phyloP scores from a whole-genome alignment of 2,797 vertebrate species.

The Limosa lapponica region DNA sequence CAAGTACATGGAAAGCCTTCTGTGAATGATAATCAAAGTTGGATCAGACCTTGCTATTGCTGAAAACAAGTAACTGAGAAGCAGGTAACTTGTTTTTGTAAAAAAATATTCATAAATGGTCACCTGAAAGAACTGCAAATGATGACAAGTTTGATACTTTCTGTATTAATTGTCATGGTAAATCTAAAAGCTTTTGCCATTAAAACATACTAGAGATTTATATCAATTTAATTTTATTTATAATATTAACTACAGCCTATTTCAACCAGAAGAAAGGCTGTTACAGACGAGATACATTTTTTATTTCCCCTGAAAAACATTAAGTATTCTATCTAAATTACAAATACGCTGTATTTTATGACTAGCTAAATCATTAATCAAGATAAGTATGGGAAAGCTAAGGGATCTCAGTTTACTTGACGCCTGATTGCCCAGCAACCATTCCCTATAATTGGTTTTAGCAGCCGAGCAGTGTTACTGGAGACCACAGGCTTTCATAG shows the following conservation, averaged over 20 bases:
- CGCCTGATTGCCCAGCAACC: slow-evolving; percentile 79
- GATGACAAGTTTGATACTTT: neutral
- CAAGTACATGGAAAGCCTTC: neutral
- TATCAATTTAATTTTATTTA: neutral
- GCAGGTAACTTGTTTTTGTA: neutral
- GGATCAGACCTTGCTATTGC: neutral
- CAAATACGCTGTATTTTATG: slow-evolving; percentile 76
- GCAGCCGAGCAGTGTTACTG: neutral
- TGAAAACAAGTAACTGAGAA: neutral
- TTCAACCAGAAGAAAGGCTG: neutral
- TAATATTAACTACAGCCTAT: neutral
- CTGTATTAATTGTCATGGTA: neutral
- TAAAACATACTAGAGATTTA: neutral
- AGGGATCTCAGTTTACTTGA: slow-evolving; percentile 73
- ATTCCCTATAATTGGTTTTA: slow-evolving; percentile 37
- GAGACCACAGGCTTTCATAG: neutral
- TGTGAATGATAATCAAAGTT: neutral
- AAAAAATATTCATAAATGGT: neutral
- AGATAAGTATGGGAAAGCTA: slow-evolving; percentile 72
- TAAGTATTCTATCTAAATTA: slow-evolving; percentile 66
- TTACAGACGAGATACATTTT: slow-evolving; percentile 47
- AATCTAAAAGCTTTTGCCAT: neutral
- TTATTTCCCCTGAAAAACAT: slow-evolving; percentile 72
- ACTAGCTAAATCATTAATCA: slow-evolving; percentile 79
- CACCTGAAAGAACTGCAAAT: neutral